These are phyloP conservation scores for Orbicella faveolata DNA, from an alignment of 64 coral and sea anemone genomes.

Conservation along the genomic window DNA sequence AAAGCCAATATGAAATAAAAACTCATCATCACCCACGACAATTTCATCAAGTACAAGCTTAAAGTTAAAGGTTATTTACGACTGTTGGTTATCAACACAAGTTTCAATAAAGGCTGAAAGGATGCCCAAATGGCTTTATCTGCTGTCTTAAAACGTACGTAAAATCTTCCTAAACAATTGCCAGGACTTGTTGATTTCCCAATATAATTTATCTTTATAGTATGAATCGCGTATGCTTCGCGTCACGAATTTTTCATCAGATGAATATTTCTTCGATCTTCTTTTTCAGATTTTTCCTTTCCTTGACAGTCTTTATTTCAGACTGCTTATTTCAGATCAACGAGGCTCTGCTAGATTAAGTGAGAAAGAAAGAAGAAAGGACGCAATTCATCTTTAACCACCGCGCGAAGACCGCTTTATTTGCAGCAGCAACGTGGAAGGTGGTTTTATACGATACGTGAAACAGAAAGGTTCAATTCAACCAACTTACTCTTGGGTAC, in stretches of 20 bases:
- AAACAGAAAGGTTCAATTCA: conserved; percentile 49
- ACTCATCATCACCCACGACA: not conserved
- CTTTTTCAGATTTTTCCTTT: not conserved
- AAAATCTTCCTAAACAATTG: no score
- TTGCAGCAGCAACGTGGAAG: conserved; percentile 50
- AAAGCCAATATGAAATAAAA: not conserved
- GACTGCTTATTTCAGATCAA: conserved; percentile 80
- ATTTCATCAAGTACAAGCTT: not conserved
- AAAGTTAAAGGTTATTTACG: no score
- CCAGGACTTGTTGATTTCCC: no score
- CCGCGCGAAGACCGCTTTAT: conserved; percentile 62
- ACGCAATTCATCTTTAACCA: conserved; percentile 33
- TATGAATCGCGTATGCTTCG: not conserved
- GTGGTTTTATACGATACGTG: conserved; percentile 27
- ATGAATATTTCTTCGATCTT: not conserved
- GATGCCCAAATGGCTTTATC: no score
- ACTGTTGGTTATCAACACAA: no score
- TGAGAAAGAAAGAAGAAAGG: conserved; percentile 27
- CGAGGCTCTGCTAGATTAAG: not conserved
- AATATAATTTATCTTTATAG: no score
- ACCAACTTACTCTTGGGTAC: conserved; percentile 91
- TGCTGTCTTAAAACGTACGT: no score
- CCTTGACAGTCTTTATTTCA: conserved; percentile 94
- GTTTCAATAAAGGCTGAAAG: no score
- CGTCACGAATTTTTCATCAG: no score